Percentiles rank a stretch among this genome's conserved stretches.
These are phyloP conservation scores for Melanotaenia parkinsoni DNA, from an alignment of 2,797 vertebrate genomes.

Conservation along the genomic window DNA sequence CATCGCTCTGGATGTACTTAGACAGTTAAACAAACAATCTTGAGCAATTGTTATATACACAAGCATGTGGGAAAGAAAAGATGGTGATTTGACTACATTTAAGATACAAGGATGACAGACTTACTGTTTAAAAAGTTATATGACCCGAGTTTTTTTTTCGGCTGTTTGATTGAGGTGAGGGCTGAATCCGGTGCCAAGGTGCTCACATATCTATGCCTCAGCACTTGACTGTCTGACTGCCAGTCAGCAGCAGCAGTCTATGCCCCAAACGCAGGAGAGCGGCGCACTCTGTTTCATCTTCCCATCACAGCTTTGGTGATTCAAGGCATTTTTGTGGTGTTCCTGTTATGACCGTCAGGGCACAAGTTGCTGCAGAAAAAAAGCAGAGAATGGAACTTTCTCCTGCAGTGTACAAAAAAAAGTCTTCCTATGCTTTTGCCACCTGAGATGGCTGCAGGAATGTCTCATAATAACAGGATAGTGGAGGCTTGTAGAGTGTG, in stretches of 20 bases:
- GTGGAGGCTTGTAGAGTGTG: background rate
- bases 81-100: background rate
- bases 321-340: constrained; percentile 50
- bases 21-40: background rate
- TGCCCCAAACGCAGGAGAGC: constrained; percentile 27
- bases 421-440: constrained; percentile 6
- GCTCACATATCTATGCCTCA: constrained; percentile 63
- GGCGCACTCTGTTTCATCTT: constrained; percentile 21
- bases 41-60: background rate
- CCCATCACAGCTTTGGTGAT: constrained; percentile 46
- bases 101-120: background rate
- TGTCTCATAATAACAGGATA: background rate
- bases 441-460: constrained; percentile 13
- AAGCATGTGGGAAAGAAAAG: background rate
- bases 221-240: constrained; percentile 51
- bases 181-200: constrained; percentile 41
- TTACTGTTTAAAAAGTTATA: constrained; percentile 18
- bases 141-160: constrained; percentile 35
- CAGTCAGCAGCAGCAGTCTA: constrained; percentile 28
- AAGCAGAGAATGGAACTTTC: constrained; percentile 41
- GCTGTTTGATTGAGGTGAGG: constrained; percentile 22
- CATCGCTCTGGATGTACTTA: background rate
- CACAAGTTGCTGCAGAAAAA: constrained; percentile 45
- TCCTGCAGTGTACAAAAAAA: constrained; percentile 1
- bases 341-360: constrained; percentile 40